Evolutionary conservation across 2,113 vertebrate genomes (phyloP).

Genomic region (Paradisaea rubra): DNA sequence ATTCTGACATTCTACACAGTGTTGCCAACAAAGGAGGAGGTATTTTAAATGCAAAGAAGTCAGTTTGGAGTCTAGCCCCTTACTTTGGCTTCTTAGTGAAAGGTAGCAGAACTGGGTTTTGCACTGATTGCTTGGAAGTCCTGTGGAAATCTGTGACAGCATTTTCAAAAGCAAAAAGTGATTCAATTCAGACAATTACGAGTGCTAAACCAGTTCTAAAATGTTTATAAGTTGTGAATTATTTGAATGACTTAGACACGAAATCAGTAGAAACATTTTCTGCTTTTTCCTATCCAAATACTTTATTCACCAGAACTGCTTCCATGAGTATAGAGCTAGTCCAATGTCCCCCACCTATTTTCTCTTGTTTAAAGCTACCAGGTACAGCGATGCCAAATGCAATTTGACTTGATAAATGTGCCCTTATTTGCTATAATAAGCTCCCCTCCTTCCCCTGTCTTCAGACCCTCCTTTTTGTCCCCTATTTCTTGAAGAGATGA

Average conservation of each 20-base stretch:
- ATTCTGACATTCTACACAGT: neutral
- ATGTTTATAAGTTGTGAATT: neutral
- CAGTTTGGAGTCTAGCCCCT: neutral
- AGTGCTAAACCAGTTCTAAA: neutral
- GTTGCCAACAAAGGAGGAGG: neutral
- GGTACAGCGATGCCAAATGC: neutral
- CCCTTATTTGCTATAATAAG: neutral
- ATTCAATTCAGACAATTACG: neutral
- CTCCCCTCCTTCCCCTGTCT: neutral
- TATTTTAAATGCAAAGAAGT: neutral
- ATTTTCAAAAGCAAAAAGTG: neutral
- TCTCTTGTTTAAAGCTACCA: neutral
- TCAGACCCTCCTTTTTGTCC: neutral
- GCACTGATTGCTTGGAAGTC: neutral
- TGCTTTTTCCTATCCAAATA: neutral
- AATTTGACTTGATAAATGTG: neutral
- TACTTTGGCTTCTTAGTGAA: neutral
- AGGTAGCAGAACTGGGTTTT: neutral
- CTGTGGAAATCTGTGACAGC: neutral
- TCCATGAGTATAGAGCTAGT: neutral
- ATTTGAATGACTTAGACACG: neutral
- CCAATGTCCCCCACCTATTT: neutral
- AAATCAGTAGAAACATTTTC: neutral
- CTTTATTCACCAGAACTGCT: neutral
- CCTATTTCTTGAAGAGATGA: neutral